A percentile compares a stretch with the other conserved stretches of the same genome.
These are phyloP conservation scores for Allophyes oxyacanthae DNA, from an alignment of 2,888 invertebrate species.

Conservation along the genomic window DNA sequence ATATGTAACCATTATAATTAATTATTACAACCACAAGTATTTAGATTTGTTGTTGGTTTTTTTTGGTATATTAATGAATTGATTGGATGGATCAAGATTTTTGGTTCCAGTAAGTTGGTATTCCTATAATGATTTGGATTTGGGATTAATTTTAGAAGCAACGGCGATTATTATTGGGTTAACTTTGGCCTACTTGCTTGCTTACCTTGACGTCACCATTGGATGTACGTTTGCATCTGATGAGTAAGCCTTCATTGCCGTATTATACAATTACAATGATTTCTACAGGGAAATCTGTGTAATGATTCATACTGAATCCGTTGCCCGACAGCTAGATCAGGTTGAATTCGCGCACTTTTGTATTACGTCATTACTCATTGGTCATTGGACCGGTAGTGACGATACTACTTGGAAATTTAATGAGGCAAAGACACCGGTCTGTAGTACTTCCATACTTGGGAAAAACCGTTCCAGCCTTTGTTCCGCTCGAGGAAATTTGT, in stretches of 20 bases:
- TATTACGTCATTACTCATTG: constrained; percentile 74
- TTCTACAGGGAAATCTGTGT: constrained; percentile 74
- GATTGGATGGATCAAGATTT: not conserved
- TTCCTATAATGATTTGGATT: too few species aligned
- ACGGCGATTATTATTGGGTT: too few species aligned
- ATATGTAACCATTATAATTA: constrained; percentile 17
- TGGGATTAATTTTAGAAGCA: too few species aligned
- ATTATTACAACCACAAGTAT: constrained; percentile 1
- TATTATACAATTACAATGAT: constrained; percentile 68
- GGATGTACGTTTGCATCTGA: constrained; percentile 28
- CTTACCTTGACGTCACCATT: constrained; percentile 25
- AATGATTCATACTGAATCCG: constrained; percentile 71
- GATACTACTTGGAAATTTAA: constrained; percentile 56
- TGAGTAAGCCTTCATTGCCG: constrained; percentile 53
- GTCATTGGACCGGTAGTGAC: constrained; percentile 62
- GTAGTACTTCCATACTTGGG: constrained; percentile 23
- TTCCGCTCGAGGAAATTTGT: constrained; percentile 28
- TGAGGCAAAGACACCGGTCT: constrained; percentile 31
- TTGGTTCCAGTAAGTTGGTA: not conserved
- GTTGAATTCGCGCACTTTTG: constrained; percentile 85
- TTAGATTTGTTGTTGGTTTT: not conserved
- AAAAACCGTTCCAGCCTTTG: constrained; percentile 37
- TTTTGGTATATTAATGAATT: constrained; percentile 4
- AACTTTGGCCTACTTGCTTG: constrained; percentile 8
- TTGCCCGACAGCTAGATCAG: constrained; percentile 64